Evolutionary conservation across 1,140 invertebrate genomes (phyloP), one percentile per base, ranked within the genome.

Genomic region (Drosophila bipectinata): DNA sequence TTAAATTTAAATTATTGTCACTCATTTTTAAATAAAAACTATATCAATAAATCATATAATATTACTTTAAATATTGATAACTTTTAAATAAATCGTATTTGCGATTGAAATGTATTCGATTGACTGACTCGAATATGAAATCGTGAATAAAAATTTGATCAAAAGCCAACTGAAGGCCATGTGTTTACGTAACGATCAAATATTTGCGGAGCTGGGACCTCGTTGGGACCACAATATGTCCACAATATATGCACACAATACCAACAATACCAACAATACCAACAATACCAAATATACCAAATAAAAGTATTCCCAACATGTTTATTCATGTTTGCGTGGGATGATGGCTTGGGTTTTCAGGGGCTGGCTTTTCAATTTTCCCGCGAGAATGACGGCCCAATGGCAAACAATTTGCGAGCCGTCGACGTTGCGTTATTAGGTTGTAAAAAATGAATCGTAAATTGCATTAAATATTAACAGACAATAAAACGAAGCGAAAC

Each of bases 401-500:
- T 14, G 34, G 32, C 15, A 61, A 52, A 53, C 53, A 73, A 74
- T 74, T 75, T 66, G 72, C 72, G 49, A 75, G 47, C 28, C 39
- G 56, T 39, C 41, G 30, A 34, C 44, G 34, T 24, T 26, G 63
- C 77, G 77, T 84, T 84, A 84, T 79, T 83, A 85, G 81, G 81
- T 85, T 85, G 77, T 85, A 85, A 85, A 85, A 85, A 85, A 85
- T 85, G 81, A 85, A 77, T 85, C 81, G 81, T 85, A 85, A 85
- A 85, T 85, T 85, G 81, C 81, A 85, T 85, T 85, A 85, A 85
- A 85, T 85, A 85, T 85, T 85, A 85, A 85, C 81, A 85, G 81
- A 85, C 81, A 85, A 85, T 85, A 85, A 85, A 79, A 83, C 55
- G 61, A 59, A 52, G 54, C 48, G 52, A 69, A 60, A 62, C 79